Evolutionary conservation across 2,797 vertebrate genomes (phyloP).

Genomic region (Lepilemur ruficaudatus): DNA sequence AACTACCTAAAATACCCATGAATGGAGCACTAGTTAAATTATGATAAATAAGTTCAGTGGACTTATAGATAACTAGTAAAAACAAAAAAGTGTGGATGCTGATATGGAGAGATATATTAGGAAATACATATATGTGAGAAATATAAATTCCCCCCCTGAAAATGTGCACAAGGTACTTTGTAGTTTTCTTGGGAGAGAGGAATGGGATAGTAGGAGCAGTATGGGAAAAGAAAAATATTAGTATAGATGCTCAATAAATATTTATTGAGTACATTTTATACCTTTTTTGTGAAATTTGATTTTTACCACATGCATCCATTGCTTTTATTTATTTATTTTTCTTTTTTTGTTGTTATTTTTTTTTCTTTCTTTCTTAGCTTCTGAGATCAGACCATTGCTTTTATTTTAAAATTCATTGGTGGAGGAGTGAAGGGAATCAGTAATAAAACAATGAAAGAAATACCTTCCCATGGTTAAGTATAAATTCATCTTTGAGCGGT

Average conservation of each 20-base stretch:
- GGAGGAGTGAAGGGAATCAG: background rate
- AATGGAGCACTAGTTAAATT: background rate
- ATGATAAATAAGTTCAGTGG: background rate
- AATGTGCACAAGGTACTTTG: background rate
- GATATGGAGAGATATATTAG: background rate
- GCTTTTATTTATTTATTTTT: background rate
- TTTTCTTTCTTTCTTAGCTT: too few species aligned
- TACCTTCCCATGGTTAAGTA: background rate
- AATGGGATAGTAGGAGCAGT: background rate
- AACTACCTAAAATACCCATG: background rate
- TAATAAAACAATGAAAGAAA: constrained; percentile 16
- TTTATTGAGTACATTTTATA: background rate
- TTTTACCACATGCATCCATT: background rate
- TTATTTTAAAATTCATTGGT: constrained; percentile 26
- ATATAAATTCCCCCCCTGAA: background rate
- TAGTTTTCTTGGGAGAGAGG: background rate
- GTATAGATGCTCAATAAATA: background rate
- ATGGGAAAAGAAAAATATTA: background rate
- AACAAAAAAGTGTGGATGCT: background rate
- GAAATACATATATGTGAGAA: background rate
- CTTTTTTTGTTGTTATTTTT: too few species aligned
- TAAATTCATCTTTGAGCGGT: constrained; percentile 40
- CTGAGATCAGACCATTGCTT: background rate
- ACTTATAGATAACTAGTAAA: background rate
- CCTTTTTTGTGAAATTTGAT: background rate